Evolutionary conservation across 2,797 vertebrate species (phyloP).

Genomic region (Smutsia gigantea): DNA sequence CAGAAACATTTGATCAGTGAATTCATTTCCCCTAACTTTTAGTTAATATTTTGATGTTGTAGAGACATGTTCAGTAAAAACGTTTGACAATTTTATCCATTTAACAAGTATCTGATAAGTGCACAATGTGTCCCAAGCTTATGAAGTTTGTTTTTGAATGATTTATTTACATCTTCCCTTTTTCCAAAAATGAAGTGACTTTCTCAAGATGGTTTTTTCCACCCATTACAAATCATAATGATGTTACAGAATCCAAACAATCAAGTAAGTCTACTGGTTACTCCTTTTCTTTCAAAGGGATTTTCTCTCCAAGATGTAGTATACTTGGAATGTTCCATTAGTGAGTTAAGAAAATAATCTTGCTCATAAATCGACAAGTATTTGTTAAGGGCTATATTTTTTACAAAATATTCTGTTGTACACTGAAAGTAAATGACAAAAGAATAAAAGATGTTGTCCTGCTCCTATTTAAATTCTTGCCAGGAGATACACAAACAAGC

Average conservation of each 20-base stretch:
- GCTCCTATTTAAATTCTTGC: neutral
- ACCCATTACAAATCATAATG: neutral
- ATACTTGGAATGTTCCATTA: neutral
- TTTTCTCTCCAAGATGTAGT: neutral
- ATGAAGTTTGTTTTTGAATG: neutral
- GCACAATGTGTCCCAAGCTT: neutral
- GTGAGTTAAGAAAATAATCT: neutral
- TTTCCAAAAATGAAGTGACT: constrained; percentile 21
- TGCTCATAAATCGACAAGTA: neutral
- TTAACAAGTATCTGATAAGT: neutral
- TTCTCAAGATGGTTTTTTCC: neutral
- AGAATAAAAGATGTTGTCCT: neutral
- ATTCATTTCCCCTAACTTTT: neutral
- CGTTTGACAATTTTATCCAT: neutral
- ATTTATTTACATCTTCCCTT: neutral
- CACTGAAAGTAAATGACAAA: neutral
- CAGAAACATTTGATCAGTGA: neutral
- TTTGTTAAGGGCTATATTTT: neutral
- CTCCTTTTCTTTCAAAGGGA: neutral
- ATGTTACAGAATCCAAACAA: neutral
- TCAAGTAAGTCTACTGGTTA: neutral
- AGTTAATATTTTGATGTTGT: neutral
- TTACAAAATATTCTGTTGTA: neutral
- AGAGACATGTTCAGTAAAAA: neutral
- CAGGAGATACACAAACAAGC: constrained; percentile 43